Conservation (phyloP, 1,140 invertebrate genomes). For the Bacillus rossius region DNA sequence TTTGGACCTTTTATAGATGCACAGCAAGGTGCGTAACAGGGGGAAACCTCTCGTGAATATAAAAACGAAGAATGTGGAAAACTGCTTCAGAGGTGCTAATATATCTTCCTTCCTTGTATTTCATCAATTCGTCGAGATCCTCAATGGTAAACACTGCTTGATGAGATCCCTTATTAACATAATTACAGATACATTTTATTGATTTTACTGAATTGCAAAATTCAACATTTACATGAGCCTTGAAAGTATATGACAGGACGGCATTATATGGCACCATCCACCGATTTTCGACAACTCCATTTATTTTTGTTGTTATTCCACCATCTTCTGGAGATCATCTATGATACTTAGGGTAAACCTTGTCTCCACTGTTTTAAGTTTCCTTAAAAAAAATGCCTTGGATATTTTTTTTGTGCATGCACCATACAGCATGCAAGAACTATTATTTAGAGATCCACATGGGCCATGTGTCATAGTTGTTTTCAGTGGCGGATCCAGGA, state of each 20-base stretch:
- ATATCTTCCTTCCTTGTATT: not conserved
- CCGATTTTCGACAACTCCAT: constrained; percentile 38
- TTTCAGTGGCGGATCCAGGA: too few relatives aligned
- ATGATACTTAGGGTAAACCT: not conserved
- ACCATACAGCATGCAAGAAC: constrained; percentile 10
- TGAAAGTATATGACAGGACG: constrained; percentile 42
- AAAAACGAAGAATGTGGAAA: constrained; percentile 20
- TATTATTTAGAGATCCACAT: constrained; percentile 31
- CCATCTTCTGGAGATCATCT: constrained; percentile 31
- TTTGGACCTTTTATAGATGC: constrained; percentile 22
- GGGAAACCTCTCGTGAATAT: constrained; percentile 11
- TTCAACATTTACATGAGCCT: constrained; percentile 48
- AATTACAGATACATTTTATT: constrained; percentile 47
- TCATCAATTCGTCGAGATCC: not conserved
- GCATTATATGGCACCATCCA: constrained; percentile 50
- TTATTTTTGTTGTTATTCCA: constrained; percentile 23
- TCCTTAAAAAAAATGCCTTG: constrained; percentile 4
- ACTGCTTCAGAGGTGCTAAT: not conserved
- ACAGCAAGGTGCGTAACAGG: constrained; percentile 21
- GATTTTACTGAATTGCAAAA: constrained; percentile 46
- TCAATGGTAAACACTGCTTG: constrained; percentile 32
- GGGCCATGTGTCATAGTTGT: constrained; percentile 47
- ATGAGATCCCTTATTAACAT: constrained; percentile 42
- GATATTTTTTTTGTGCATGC: constrained; percentile 12
- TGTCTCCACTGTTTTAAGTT: not conserved